Evolutionary conservation across 2,888 invertebrate genomes (phyloP).

Genomic region (Heterodera filipjevi): DNA sequence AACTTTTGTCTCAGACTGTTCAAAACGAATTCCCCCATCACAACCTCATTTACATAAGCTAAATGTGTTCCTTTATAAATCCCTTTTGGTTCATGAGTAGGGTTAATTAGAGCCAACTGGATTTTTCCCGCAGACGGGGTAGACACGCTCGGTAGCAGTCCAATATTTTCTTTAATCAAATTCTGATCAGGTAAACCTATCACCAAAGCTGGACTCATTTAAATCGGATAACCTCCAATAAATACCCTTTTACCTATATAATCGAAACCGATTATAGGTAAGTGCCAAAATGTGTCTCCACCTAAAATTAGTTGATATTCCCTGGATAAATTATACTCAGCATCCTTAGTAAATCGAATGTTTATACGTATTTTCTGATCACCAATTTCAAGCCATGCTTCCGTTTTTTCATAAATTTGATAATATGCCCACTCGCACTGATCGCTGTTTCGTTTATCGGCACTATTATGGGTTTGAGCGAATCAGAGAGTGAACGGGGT

Average conservation of each 20-base stretch:
- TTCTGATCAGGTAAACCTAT: not conserved
- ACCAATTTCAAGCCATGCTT: not conserved
- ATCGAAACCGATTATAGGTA: not conserved
- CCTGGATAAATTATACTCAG: not conserved
- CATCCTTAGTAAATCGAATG: not conserved
- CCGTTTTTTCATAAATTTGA: not conserved
- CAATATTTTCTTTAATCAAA: not conserved
- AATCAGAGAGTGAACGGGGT: not conserved
- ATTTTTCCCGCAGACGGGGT: not conserved
- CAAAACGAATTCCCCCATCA: not conserved
- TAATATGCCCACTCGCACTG: conserved; percentile 1
- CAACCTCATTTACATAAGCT: not conserved
- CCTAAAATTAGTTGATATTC: conserved; percentile 4
- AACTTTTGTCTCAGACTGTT: not conserved
- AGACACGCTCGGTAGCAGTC: not conserved
- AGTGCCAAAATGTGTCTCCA: not conserved
- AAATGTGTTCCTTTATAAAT: not conserved
- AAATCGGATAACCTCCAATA: not conserved
- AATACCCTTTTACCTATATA: not conserved
- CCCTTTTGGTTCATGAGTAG: not conserved
- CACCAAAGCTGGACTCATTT: not conserved
- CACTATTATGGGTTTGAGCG: not conserved
- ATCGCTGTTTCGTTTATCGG: not conserved
- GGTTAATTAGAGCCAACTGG: not conserved
- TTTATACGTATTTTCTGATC: not conserved